A percentile compares a stretch with the other conserved stretches of the same genome.
Conservation (phyloP, 1,140 invertebrate genomes). For the Lasioglossum albipes region DNA sequence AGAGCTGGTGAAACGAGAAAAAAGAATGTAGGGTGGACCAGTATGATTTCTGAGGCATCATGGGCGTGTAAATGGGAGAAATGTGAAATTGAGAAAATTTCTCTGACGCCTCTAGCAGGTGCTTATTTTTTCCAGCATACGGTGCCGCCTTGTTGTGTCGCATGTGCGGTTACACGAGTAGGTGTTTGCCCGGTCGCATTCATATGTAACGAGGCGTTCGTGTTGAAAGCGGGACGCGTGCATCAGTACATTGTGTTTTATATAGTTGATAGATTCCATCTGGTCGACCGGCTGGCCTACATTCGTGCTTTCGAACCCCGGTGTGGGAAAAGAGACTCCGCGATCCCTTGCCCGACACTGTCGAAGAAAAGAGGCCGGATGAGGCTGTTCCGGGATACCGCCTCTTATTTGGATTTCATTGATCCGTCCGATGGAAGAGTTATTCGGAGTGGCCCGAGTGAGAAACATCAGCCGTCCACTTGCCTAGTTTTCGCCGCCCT, state of each 20-base stretch:
- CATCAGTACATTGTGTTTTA: constrained; percentile 56
- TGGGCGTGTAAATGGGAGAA: too few relatives aligned
- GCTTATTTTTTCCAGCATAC: background rate
- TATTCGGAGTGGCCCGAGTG: background rate
- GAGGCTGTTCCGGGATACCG: constrained; percentile 53
- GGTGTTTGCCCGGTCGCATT: constrained; percentile 41
- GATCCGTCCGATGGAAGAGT: constrained; percentile 58
- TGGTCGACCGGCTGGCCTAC: constrained; percentile 65
- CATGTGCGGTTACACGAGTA: background rate
- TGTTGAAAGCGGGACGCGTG: constrained; percentile 49
- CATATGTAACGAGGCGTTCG: constrained; percentile 64
- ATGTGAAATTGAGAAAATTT: too few relatives aligned
- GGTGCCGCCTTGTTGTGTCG: background rate
- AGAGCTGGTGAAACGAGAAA: too few relatives aligned
- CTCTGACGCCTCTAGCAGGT: too few relatives aligned
- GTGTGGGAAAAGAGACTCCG: background rate
- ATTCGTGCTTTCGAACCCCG: constrained; percentile 52
- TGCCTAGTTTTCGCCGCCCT: background rate
- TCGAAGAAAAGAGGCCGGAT: constrained; percentile 46
- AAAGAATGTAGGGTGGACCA: too few relatives aligned
- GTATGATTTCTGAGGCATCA: too few relatives aligned
- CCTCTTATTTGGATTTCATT: constrained; percentile 66
- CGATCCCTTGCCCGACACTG: constrained; percentile 43
- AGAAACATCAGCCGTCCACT: background rate
- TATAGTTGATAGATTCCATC: constrained; percentile 69